Evolutionary conservation across 2,888 invertebrate genomes (phyloP), one percentile per base, ranked within the genome.

Genomic region (Lasioglossum pauxillum): DNA sequence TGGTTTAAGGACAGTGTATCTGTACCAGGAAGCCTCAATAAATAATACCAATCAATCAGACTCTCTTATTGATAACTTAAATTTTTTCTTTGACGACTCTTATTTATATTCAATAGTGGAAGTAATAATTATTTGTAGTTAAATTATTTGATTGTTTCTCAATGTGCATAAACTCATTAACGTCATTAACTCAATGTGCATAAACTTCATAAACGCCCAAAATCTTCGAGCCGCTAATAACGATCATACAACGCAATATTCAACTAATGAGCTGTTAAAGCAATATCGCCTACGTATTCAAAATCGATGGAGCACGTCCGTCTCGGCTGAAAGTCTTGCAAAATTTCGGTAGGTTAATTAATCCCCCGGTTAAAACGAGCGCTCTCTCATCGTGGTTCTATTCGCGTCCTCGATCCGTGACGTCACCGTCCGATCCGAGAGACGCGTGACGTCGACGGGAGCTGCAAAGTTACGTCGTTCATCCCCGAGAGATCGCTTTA

Each of bases 331-430:
- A 84, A 83, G 73, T 78, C 85, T 93, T 92, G 92, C 92, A 92
- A 94, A 93, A 94, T 93, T 93, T 91, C 88, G 91, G 91, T 90
- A 92, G 92, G 92, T 92, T 94, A 94, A 95, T 95, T 95, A 94
- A 94, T 92, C 90, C 92, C 85, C 84, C 78, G 85, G 92, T 91
- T 94, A 94, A 93, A 94, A 94, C 94, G 93, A 94, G 93, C 91
- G 90, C 78, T 88, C 86, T 83, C 90, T 90, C 92, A 89, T 93
- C 92, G 92, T 90, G 91, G 92, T 93, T 93, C 94, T 94, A 94
- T 94, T 94, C 89, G 84, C 79, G 92, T 92, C 88, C 78, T 74
- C 85, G 89, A 92, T 92, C 88, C 85, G 90, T 94, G 93, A 94
- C 93, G 93, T 93, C 93, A 92, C 78, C 78, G 78, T 82, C 88